These are phyloP conservation scores for Schizopygopsis pylzovi DNA, from an alignment of 2,797 vertebrate species.

Conservation along the genomic window DNA sequence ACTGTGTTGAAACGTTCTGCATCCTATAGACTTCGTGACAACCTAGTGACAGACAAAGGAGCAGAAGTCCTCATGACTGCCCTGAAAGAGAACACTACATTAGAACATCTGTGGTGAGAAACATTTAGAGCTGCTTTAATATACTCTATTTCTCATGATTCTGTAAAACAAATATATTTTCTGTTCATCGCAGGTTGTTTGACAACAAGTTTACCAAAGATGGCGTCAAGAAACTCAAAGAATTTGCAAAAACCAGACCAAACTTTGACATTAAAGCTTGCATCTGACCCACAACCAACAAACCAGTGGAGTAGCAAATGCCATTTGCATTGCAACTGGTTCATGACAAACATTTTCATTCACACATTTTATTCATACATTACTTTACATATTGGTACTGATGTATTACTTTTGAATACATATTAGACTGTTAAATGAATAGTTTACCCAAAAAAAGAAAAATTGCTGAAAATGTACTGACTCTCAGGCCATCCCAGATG, in stretches of 20 bases:
- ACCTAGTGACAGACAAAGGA: conserved; percentile 65
- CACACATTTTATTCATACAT: background rate
- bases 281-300: conserved; percentile 45
- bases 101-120: conserved; percentile 65
- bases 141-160: background rate
- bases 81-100: conserved; percentile 62
- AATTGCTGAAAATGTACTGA: background rate
- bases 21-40: conserved; percentile 66
- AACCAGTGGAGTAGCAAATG: background rate
- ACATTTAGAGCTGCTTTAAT: background rate
- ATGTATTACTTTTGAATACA: background rate
- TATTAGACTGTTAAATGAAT: background rate
- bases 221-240: conserved; percentile 58
- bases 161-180: background rate
- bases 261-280: conserved; percentile 66
- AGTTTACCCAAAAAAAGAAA: background rate
- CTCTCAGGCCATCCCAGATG: too few relatives aligned
- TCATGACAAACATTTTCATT: background rate
- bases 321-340: background rate
- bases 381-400: background rate
- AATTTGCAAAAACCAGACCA: conserved; percentile 60
- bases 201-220: conserved; percentile 67
- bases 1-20: background rate
- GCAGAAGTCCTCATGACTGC: conserved; percentile 62
- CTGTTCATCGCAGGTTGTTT: conserved; percentile 58